Conservation (phyloP, 2,888 invertebrate genomes). For the Agelastica alni region DNA sequence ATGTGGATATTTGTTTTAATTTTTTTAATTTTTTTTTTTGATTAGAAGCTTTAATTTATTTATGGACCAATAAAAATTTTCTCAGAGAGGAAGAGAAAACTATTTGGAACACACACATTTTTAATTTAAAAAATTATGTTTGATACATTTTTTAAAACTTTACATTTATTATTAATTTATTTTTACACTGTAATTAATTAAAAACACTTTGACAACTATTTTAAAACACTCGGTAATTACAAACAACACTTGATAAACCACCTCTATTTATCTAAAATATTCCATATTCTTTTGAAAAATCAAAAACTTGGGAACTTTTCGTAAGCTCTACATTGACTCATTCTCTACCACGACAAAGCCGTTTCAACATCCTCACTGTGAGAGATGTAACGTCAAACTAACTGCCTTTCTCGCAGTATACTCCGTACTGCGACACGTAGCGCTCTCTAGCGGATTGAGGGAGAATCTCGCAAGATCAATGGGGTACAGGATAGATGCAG, state of each 20-base stretch:
- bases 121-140: background rate
- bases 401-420: slow-evolving; percentile 18
- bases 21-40: background rate
- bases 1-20: no score
- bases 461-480: slow-evolving; percentile 23
- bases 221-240: background rate
- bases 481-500: slow-evolving; percentile 16
- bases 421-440: slow-evolving; percentile 14
- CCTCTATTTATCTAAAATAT: slow-evolving; percentile 1
- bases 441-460: slow-evolving; percentile 21
- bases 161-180: background rate
- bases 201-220: background rate
- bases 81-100: no score
- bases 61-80: no score
- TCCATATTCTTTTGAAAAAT: background rate
- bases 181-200: background rate
- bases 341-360: slow-evolving; percentile 39
- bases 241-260: background rate
- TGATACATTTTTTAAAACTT: background rate
- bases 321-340: slow-evolving; percentile 27
- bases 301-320: slow-evolving; percentile 3
- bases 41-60: background rate
- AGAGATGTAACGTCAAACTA: slow-evolving; percentile 55
- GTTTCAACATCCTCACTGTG: slow-evolving; percentile 45
- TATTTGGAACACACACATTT: no score